These are phyloP conservation scores for Anthoscopus minutus DNA, from an alignment of 2,113 vertebrate genomes.

Conservation along the genomic window DNA sequence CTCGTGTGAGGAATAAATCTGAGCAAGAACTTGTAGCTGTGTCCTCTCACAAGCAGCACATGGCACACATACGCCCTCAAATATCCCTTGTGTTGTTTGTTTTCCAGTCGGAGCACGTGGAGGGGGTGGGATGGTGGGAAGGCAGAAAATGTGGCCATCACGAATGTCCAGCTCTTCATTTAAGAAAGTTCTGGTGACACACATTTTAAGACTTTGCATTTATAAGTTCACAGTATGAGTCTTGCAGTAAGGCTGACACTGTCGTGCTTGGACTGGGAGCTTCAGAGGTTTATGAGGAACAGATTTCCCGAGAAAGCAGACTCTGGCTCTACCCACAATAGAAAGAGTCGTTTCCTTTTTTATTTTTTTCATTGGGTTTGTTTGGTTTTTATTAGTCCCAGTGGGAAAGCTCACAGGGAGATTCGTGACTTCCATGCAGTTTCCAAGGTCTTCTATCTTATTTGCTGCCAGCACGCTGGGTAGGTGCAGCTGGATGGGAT, in stretches of 20 bases:
- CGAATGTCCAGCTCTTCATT: not conserved
- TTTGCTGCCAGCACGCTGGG: not conserved
- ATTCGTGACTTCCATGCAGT: conserved; percentile 7
- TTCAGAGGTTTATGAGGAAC: not conserved
- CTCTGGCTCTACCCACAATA: not conserved
- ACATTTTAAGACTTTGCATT: not conserved
- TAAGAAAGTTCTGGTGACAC: not conserved
- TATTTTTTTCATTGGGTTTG: not conserved
- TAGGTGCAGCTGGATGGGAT: not conserved
- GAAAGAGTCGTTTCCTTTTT: not conserved
- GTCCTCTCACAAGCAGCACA: not conserved
- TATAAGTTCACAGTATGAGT: not conserved
- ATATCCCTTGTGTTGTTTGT: not conserved
- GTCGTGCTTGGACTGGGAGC: not conserved
- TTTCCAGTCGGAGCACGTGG: not conserved
- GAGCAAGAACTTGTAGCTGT: not conserved
- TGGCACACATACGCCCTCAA: accelerated
- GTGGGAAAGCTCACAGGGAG: not conserved
- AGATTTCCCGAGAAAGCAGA: conserved; percentile 24
- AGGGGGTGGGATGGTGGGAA: not conserved
- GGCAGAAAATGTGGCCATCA: accelerated
- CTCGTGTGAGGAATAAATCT: not conserved
- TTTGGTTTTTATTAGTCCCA: conserved; percentile 31
- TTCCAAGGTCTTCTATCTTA: not conserved
- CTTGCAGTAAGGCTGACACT: not conserved